Percentiles rank a stretch among this genome's conserved stretches.
Evolutionary conservation across 2,797 vertebrate genomes (phyloP).

Genomic region (Emys orbicularis): DNA sequence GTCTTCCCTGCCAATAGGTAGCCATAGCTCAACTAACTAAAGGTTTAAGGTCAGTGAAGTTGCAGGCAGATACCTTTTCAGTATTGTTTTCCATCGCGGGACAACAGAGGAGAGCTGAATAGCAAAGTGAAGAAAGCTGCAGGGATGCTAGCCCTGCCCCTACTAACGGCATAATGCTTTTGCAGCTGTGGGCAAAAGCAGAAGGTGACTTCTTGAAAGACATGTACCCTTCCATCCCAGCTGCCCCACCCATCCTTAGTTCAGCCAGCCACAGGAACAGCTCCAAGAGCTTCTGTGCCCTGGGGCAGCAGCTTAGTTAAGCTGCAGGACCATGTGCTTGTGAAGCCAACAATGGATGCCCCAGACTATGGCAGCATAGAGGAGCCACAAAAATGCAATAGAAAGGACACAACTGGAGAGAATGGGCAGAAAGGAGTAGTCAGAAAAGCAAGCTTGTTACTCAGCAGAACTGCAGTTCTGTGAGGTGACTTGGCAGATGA

Average conservation of each 20-base stretch:
- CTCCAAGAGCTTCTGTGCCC: background rate
- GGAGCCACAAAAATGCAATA: constrained; percentile 18
- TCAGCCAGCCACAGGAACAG: background rate
- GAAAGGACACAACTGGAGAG: constrained; percentile 39
- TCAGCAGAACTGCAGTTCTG: background rate
- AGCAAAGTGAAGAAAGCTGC: background rate
- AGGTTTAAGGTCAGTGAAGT: background rate
- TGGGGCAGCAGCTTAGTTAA: background rate
- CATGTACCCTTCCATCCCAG: background rate
- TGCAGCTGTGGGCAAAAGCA: background rate
- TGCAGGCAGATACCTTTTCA: background rate
- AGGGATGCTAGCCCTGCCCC: background rate
- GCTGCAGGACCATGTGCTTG: background rate
- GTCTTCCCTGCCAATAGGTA: background rate
- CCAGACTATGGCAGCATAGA: background rate
- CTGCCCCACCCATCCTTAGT: background rate
- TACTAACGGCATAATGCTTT: background rate
- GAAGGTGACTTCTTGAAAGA: background rate
- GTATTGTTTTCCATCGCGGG: background rate
- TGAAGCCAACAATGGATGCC: background rate
- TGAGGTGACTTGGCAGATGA: background rate
- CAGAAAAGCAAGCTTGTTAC: background rate
- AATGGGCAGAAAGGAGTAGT: background rate
- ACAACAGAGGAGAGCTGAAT: background rate
- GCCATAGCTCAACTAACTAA: background rate